These are phyloP conservation scores for Neuroscelio doddi DNA, from an alignment of 2,888 invertebrate species.

Conservation along the genomic window DNA sequence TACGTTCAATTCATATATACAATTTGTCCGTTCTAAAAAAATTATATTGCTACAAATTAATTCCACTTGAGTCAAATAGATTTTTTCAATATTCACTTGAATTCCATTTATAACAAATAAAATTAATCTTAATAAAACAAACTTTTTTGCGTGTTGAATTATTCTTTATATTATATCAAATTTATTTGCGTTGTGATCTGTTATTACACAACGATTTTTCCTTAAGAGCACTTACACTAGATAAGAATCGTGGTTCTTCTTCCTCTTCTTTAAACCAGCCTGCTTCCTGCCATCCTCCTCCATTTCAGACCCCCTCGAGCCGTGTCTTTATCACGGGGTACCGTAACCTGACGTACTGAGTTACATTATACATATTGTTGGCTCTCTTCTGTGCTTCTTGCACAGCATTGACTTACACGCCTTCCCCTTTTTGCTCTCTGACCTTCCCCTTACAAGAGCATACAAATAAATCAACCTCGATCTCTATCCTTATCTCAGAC, in stretches of 20 bases:
- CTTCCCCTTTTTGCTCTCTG: slow-evolving; percentile 17
- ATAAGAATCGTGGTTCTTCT: slow-evolving; percentile 33
- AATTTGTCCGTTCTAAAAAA: no score
- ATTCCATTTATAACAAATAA: no score
- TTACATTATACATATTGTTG: slow-evolving; percentile 32
- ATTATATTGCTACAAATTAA: no score
- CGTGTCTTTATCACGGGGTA: slow-evolving; percentile 38
- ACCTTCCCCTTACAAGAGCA: not conserved
- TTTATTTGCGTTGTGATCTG: no score
- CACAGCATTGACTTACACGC: slow-evolving; percentile 17
- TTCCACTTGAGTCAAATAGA: no score
- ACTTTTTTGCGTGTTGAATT: no score
- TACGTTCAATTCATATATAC: no score
- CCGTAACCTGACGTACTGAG: slow-evolving; percentile 30
- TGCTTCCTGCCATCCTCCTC: slow-evolving; percentile 23
- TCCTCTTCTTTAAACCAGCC: slow-evolving; percentile 22
- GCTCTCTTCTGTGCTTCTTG: slow-evolving; percentile 18
- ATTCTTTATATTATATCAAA: no score
- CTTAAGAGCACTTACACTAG: slow-evolving; percentile 22
- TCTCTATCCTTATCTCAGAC: slow-evolving; percentile 3
- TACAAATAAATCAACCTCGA: slow-evolving; percentile 10
- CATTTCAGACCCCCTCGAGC: slow-evolving; percentile 14
- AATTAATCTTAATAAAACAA: no score
- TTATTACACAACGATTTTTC: slow-evolving; percentile 43
- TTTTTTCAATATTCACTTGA: no score